Base-by-base conservation (phyloP, 2,888 invertebrate genomes). In the Sinodicranocentrus sp. region DNA sequence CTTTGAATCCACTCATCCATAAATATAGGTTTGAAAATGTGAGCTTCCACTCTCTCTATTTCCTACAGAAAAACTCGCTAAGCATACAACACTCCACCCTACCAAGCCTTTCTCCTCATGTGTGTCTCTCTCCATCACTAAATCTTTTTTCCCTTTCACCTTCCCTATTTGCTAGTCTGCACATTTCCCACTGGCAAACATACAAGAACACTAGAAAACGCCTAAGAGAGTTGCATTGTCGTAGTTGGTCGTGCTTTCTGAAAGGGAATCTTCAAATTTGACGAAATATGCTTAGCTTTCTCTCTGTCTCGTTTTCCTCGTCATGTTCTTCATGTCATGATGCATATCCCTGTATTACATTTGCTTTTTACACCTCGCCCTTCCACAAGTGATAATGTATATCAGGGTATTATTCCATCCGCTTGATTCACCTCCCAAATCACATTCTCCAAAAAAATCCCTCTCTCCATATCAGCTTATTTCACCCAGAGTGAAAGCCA, bases 131-230 rank as follows among this genome's bases (percentile, higher is more conserved):
- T 25, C 23, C 39, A 67, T 54, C 61, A 78, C 70, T 70, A 78
- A 78, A 78, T 70, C 78, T 70, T 68, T 75, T 67, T n/a, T n/a
- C n/a, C 33, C 65, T 73, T 44, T 73, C 71, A 71, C 71, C 71
- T 71, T 71, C 25, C 57, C 26, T 57, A 54, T 71, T 57, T 71
- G 13, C 19, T 57, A 57, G 57, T 44, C 54, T 2, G 19, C 26
- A 57, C 33, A 23, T 59, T 19, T 54, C 5, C 10, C 33, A 10
- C 33, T 33, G 33, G 33, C 33, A 3, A 33, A 6, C 33, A 33
- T 33, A 10, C 52, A 17, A 6, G 57, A 25, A 8, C 6, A n/a
- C 15, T 3, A 28, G 52, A 52, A 70, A 70, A 52, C 25, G 52
- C 19, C 52, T 70, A 28, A 67, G n/a, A 44, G 26, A 43, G 39